phyloP scores from a whole-genome alignment of 2,113 vertebrate genomes.

The Toxotes jaculatrix region DNA sequence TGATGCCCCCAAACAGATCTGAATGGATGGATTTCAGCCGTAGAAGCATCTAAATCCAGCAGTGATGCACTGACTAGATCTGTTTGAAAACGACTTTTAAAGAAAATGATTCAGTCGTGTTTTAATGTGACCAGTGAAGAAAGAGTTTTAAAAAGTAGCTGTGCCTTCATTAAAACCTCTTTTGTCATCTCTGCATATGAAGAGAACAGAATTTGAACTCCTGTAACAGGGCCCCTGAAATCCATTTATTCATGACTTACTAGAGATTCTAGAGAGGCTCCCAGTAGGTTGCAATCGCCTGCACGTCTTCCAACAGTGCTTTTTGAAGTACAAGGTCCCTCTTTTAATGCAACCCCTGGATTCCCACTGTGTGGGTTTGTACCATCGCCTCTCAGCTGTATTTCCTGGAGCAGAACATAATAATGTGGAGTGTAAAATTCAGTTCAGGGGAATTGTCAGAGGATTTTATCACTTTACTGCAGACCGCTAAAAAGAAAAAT shows the following conservation, averaged over 20 bases:
- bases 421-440: conserved; percentile 18
- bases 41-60: not conserved
- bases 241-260: not conserved
- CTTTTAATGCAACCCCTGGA: conserved; percentile 4
- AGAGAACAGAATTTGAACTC: not conserved
- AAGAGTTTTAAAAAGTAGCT: no score
- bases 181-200: not conserved
- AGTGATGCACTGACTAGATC: not conserved
- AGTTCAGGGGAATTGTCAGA: not conserved
- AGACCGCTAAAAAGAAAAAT: not conserved
- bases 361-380: conserved; percentile 3
- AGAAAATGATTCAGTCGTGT: not conserved
- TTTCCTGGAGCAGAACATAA: conserved; percentile 18
- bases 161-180: not conserved
- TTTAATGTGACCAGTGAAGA: not conserved
- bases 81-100: not conserved
- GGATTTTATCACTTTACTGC: conserved; percentile 14
- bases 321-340: not conserved
- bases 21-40: not conserved
- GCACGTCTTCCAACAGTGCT: not conserved
- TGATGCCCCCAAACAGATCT: not conserved
- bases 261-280: not conserved
- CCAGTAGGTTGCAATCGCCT: not conserved
- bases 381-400: not conserved
- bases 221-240: not conserved